A percentile compares a stretch with the other conserved stretches of the same genome.
Evolutionary conservation across 2,888 invertebrate species (phyloP).

Genomic region (Sepioteuthis lessoniana): DNA sequence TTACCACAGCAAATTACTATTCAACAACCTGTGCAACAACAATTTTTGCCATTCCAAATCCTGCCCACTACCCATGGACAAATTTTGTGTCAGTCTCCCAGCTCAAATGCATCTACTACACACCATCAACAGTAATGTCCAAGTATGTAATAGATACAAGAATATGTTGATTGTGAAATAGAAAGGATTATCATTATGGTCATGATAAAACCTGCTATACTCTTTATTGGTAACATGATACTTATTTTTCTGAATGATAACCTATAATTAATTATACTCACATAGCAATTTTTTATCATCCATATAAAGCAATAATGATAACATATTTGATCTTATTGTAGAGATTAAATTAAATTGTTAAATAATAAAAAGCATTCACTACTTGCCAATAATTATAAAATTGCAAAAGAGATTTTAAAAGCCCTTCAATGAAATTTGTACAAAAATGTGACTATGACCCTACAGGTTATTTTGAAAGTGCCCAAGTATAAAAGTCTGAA

Average conservation of each 20-base stretch:
- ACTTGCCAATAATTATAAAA: too few species aligned
- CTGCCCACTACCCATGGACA: conserved; percentile 43
- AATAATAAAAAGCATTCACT: too few species aligned
- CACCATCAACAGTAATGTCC: not conserved
- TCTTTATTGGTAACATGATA: not conserved
- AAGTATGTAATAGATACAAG: not conserved
- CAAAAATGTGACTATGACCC: too few species aligned
- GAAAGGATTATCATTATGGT: not conserved
- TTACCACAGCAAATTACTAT: conserved; percentile 41
- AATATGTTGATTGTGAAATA: not conserved
- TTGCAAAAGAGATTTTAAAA: too few species aligned
- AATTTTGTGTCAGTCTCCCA: conserved; percentile 39
- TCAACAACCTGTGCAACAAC: conserved; percentile 44
- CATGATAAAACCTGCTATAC: not conserved
- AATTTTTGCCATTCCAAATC: conserved; percentile 48
- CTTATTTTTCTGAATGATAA: not conserved
- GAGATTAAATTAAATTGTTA: too few species aligned
- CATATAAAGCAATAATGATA: too few species aligned
- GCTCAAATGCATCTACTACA: conserved; percentile 15
- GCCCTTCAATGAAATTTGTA: too few species aligned
- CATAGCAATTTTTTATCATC: too few species aligned
- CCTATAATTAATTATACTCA: too few species aligned
- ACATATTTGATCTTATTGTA: too few species aligned
- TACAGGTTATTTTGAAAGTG: too few species aligned
- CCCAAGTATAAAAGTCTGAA: too few species aligned